Conservation (phyloP, 2,888 invertebrate genomes). For the Drosophila nr. perissopoda region DNA sequence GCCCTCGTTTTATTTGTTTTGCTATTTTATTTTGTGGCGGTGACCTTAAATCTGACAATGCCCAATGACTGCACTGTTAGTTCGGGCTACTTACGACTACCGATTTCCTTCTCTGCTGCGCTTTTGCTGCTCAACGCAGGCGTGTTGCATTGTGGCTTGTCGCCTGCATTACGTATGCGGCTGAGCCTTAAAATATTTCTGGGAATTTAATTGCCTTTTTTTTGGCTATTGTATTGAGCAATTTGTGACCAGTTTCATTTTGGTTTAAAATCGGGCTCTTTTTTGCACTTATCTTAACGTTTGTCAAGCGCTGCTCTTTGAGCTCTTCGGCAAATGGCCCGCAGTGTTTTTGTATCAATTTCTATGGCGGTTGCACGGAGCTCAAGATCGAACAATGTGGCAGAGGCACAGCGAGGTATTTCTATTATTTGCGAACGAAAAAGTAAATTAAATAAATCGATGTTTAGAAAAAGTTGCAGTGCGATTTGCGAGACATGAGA, state of each 20-base stretch:
- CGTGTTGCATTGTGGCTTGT: constrained; percentile 64
- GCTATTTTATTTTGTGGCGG: constrained; percentile 41
- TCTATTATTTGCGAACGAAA: not conserved
- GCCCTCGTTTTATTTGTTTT: constrained; percentile 47
- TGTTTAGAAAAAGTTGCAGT: constrained; percentile 3
- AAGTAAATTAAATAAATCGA: constrained; percentile 9
- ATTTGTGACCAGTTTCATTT: constrained; percentile 42
- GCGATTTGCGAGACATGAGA: not conserved
- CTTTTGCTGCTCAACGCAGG: constrained; percentile 35
- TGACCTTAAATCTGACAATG: constrained; percentile 51
- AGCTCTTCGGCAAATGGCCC: constrained; percentile 68
- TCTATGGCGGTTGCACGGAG: constrained; percentile 57
- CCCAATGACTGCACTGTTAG: constrained; percentile 40
- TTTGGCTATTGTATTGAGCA: constrained; percentile 37
- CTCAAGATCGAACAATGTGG: constrained; percentile 58
- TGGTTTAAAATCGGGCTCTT: constrained; percentile 18
- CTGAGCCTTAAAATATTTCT: constrained; percentile 49
- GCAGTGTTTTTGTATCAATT: constrained; percentile 70
- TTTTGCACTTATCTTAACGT: constrained; percentile 43
- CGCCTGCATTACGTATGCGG: constrained; percentile 27
- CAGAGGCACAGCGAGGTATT: constrained; percentile 9
- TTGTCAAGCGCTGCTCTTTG: constrained; percentile 44
- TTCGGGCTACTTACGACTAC: constrained; percentile 50
- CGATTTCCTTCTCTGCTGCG: constrained; percentile 38
- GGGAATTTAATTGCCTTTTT: constrained; percentile 74